A percentile compares a stretch with the other conserved stretches of the same genome.
These are phyloP conservation scores for Machimus rusticus DNA, from an alignment of 2,888 invertebrate genomes.

Conservation along the genomic window DNA sequence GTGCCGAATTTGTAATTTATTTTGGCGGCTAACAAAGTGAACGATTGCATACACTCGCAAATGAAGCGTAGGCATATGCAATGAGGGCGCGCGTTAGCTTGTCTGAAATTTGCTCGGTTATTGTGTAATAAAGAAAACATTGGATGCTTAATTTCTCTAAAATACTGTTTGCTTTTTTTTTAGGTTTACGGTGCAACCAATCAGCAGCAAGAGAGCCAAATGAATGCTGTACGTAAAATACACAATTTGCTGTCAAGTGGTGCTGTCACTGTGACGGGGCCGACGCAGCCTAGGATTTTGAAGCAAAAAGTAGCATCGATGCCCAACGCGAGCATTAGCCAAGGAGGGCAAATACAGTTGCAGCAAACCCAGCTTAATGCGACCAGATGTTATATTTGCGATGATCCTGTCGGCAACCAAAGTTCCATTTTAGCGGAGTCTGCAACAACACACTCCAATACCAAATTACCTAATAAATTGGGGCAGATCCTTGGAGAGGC, in stretches of 20 bases:
- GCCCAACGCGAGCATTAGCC: constrained; percentile 46
- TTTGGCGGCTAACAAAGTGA: constrained; percentile 47
- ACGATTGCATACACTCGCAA: neutral
- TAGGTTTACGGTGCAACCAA: constrained; percentile 47
- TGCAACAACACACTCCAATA: constrained; percentile 61
- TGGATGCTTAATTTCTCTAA: neutral
- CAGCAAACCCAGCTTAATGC: constrained; percentile 17
- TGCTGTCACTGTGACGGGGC: constrained; percentile 62
- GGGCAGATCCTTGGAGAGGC: constrained; percentile 64
- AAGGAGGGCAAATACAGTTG: constrained; percentile 46
- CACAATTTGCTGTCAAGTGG: constrained; percentile 62
- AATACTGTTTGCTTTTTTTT: constrained; percentile 3
- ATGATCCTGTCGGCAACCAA: constrained; percentile 57
- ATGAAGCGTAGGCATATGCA: constrained; percentile 39
- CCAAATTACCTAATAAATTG: constrained; percentile 64
- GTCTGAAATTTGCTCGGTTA: neutral
- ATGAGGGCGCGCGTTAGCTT: constrained; percentile 44
- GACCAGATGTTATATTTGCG: constrained; percentile 63
- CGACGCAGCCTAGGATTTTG: constrained; percentile 61
- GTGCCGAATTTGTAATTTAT: constrained; percentile 19
- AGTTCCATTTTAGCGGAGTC: constrained; percentile 59
- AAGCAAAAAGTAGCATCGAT: constrained; percentile 56
- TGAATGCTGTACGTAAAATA: constrained; percentile 62
- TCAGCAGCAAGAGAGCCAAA: constrained; percentile 52
- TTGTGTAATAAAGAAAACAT: neutral